phyloP scores from a whole-genome alignment of 1,140 invertebrate genomes.

The Geopemphigus sp. region DNA sequence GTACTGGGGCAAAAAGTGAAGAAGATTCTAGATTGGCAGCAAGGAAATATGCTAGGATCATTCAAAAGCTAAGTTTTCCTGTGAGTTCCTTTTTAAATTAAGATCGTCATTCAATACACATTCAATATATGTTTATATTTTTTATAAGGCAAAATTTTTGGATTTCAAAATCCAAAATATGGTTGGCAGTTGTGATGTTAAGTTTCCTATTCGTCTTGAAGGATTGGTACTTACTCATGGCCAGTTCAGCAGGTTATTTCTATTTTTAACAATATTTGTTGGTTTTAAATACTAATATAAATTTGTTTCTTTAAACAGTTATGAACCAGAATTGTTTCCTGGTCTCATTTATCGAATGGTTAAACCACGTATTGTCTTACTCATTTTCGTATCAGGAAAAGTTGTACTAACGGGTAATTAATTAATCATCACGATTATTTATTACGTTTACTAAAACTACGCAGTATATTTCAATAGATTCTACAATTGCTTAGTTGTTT shows the following conservation, averaged over 20 bases:
- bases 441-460: neutral
- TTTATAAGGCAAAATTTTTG: conserved; percentile 90
- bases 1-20: conserved; percentile 99
- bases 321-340: conserved; percentile 93
- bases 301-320: conserved; percentile 56
- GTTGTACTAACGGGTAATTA: conserved; percentile 84
- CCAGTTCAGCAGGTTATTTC: conserved; percentile 84
- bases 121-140: neutral
- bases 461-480: too few relatives aligned
- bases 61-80: conserved; percentile 96
- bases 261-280: neutral
- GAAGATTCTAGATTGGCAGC: conserved; percentile 95
- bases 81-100: conserved; percentile 60
- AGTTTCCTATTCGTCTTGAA: conserved; percentile 97
- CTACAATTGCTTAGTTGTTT: neutral
- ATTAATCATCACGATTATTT: conserved; percentile 2
- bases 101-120: neutral
- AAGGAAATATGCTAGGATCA: conserved; percentile 97
- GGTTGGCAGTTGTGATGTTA: conserved; percentile 99
- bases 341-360: conserved; percentile 99
- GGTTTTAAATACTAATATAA: conserved; percentile 9
- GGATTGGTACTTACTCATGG: conserved; percentile 94
- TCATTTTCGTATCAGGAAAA: conserved; percentile 99
- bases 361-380: conserved; percentile 94
- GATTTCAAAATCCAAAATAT: conserved; percentile 99